Evolutionary conservation across 2,888 invertebrate species (phyloP).

Genomic region (Eubasilissa splendida): DNA sequence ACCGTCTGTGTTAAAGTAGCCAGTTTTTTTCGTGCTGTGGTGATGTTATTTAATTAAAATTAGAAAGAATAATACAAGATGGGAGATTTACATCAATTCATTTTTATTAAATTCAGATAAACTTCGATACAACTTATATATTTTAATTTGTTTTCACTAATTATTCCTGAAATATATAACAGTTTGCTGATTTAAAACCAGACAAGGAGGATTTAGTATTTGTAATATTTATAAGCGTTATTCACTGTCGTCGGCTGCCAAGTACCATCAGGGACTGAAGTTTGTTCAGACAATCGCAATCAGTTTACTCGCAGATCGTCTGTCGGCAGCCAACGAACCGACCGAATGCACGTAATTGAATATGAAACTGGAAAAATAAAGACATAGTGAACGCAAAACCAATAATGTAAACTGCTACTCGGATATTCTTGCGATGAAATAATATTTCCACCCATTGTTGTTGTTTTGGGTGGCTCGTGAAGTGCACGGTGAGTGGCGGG

Average conservation of each 20-base stretch:
- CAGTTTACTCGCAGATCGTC: slow-evolving; percentile 43
- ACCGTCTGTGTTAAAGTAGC: too few relatives aligned
- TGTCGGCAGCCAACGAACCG: slow-evolving; percentile 36
- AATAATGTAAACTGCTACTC: slow-evolving; percentile 17
- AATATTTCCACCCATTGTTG: neutral
- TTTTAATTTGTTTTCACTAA: too few relatives aligned
- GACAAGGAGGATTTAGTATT: too few relatives aligned
- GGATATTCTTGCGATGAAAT: neutral
- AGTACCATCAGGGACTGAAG: slow-evolving; percentile 26
- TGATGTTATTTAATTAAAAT: too few relatives aligned
- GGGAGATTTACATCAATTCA: too few relatives aligned
- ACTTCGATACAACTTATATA: too few relatives aligned
- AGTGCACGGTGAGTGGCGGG: neutral
- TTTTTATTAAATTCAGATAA: too few relatives aligned
- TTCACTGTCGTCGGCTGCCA: neutral
- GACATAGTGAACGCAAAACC: slow-evolving; percentile 19
- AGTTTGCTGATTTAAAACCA: too few relatives aligned
- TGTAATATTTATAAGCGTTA: neutral
- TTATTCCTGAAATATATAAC: too few relatives aligned
- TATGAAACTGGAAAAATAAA: slow-evolving; percentile 48
- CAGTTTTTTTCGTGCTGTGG: too few relatives aligned
- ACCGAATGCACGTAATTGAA: slow-evolving; percentile 53
- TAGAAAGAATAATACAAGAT: too few relatives aligned
- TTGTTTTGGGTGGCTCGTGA: neutral
- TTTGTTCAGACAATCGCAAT: slow-evolving; percentile 45